A percentile compares a stretch with the other conserved stretches of the same genome.
These are phyloP conservation scores for Coryphaenoides rupestris DNA, from an alignment of 2,113 vertebrate genomes.

Conservation along the genomic window DNA sequence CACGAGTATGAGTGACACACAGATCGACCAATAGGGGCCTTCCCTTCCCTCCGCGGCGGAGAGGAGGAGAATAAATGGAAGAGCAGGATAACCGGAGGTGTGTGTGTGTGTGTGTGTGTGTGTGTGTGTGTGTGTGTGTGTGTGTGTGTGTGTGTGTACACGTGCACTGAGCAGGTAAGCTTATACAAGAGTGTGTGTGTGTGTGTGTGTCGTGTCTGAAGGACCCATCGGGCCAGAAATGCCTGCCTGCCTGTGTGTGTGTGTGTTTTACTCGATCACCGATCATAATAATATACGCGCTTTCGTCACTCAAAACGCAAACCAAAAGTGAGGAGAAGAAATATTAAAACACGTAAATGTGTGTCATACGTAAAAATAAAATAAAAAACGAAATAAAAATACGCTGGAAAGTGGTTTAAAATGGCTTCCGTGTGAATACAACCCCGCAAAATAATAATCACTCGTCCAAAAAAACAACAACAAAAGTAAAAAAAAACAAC, in stretches of 20 bases:
- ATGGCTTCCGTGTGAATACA: constrained; percentile 62
- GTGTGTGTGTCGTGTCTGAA: constrained; percentile 2
- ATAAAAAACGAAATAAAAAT: constrained; percentile 43
- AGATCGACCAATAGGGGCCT: neutral
- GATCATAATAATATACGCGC: neutral
- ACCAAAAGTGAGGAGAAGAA: constrained; percentile 10
- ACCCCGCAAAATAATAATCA: constrained; percentile 44
- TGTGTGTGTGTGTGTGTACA: constrained; percentile 1
- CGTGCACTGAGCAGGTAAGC: too few relatives aligned
- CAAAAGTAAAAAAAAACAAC: constrained; percentile 19
- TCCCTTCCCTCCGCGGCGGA: constrained; percentile 6
- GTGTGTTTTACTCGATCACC: neutral
- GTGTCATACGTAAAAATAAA: constrained; percentile 41
- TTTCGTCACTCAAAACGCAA: constrained; percentile 32
- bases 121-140: neutral
- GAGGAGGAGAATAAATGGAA: neutral
- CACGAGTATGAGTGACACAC: too few relatives aligned
- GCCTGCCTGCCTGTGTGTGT: constrained; percentile 33
- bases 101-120: neutral
- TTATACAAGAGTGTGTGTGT: neutral
- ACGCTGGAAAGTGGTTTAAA: constrained; percentile 56
- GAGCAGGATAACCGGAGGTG: constrained; percentile 8
- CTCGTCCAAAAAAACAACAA: constrained; percentile 35
- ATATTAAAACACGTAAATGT: constrained; percentile 4
- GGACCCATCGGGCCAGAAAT: constrained; percentile 11